Conservation (phyloP, 2,113 vertebrate species). For the Prolemur simus region DNA sequence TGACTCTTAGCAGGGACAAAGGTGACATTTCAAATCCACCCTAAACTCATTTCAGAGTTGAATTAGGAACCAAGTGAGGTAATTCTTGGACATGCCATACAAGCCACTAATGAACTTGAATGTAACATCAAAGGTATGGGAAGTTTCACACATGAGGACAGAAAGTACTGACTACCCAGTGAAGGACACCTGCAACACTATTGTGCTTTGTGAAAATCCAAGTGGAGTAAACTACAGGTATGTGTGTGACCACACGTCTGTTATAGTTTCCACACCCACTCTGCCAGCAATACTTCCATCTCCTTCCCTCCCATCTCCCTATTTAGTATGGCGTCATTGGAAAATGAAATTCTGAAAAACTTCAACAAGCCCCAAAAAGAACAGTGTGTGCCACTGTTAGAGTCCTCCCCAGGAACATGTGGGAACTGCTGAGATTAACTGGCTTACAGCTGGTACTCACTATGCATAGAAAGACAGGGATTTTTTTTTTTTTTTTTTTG, state of each 20-base stretch:
- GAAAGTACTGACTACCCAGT: not conserved
- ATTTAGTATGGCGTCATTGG: slow-evolving; percentile 53
- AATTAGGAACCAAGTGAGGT: not conserved
- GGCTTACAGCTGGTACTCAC: slow-evolving; percentile 69
- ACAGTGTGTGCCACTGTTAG: slow-evolving; percentile 47
- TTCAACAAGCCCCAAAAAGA: slow-evolving; percentile 76
- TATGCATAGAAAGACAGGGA: slow-evolving; percentile 53
- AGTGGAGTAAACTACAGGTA: not conserved
- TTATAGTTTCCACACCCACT: not conserved
- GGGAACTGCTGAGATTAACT: slow-evolving; percentile 75
- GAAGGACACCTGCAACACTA: not conserved
- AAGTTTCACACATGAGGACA: not conserved
- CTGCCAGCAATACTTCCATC: not conserved
- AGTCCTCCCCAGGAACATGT: slow-evolving; percentile 70
- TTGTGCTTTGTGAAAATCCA: not conserved
- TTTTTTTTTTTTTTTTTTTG: slow-evolving; percentile 42
- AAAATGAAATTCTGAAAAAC: slow-evolving; percentile 80
- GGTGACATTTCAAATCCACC: not conserved
- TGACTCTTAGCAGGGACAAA: not conserved
- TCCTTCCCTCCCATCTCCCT: slow-evolving; percentile 45
- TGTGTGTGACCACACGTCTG: fast-evolving
- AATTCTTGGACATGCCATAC: not conserved
- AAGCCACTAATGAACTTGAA: not conserved
- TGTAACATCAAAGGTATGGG: not conserved
- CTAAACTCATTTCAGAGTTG: not conserved